A percentile compares a stretch with the other conserved stretches of the same genome.
Evolutionary conservation across 64 coral and sea anemone genomes (phyloP).

Genomic region (Actinia equina): DNA sequence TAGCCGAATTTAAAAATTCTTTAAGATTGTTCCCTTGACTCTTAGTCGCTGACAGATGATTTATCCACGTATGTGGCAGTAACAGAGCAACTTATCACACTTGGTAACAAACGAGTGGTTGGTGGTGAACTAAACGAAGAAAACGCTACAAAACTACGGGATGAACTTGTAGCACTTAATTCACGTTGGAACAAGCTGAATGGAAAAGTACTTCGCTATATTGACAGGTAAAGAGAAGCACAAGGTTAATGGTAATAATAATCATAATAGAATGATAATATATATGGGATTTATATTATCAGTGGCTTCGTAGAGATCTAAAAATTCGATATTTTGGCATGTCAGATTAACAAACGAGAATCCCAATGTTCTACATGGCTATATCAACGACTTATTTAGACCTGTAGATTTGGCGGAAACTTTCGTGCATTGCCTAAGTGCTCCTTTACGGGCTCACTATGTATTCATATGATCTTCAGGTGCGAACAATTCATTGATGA

Average conservation of each 20-base stretch:
- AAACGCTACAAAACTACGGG: background rate
- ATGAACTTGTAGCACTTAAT: conserved; percentile 7
- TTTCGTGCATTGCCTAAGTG: no score
- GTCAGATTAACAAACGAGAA: no score
- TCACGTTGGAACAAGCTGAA: conserved; percentile 20
- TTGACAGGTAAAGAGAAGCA: background rate
- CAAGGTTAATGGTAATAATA: no score
- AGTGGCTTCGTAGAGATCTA: no score
- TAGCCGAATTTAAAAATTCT: background rate
- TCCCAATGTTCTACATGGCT: no score
- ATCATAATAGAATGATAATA: no score
- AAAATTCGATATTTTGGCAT: no score
- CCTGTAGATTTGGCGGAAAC: background rate
- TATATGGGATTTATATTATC: no score
- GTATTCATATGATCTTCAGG: background rate
- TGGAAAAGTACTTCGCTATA: background rate
- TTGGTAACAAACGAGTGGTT: conserved; percentile 18
- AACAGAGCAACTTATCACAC: conserved; percentile 5
- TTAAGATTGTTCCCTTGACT: background rate
- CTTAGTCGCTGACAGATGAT: background rate
- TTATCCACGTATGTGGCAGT: background rate
- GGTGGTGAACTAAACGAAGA: conserved; percentile 14
- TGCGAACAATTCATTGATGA: background rate
- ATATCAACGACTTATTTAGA: no score
- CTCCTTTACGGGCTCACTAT: no score